Base-by-base conservation (phyloP, 2,888 invertebrate species). In the Aphidius colemani region DNA sequence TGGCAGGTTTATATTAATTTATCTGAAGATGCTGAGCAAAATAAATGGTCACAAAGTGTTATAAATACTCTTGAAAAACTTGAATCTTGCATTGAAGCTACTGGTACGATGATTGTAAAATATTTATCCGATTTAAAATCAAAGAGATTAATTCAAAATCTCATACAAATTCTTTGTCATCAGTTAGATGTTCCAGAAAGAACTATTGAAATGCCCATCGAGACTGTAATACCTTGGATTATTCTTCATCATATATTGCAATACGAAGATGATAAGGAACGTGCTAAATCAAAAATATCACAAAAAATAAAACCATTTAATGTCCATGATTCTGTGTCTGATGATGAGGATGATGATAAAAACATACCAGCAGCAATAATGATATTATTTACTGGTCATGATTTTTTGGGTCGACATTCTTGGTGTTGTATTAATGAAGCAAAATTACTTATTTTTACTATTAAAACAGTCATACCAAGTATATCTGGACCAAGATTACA, bases 341-440 rank as follows among this genome's bases (percentile, higher is more conserved):
- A 83, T 43, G 84, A 85, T 46, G 83, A 84, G 50, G 83, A 85
- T 9, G 83, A 84, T 50, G 83, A 85, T 9, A 88, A 88, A 68
- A 88, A 88, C 63, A 83, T 92, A 39, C 91, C 92, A 2, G 85
- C 89, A 56, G 91, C 94, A 1, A 83, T 95, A 58, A 87, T 90
- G 83, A 85, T 94, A 66, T 84, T 96, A 63, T 92, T 93, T 76
- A 88, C 90, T 50, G 94, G 90, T 2, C 95, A 95, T 80, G 94
- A 95, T 72, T 92, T 92, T 78, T 84, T 95, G 51, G 94, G 94
- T 65, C 89, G 89, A 73, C 87, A 88, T 61, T 87, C 88, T 1
- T 94, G 92, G 92, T 96, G 95, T 77, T 88, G 90, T 64, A 87
- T 87, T 65, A 88, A 90, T 67, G 89, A 91, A 70, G 94, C 93